Evolutionary conservation across 2,888 invertebrate species (phyloP), one percentile per base, ranked within the genome.

Genomic region (Phlogophora meticulosa): DNA sequence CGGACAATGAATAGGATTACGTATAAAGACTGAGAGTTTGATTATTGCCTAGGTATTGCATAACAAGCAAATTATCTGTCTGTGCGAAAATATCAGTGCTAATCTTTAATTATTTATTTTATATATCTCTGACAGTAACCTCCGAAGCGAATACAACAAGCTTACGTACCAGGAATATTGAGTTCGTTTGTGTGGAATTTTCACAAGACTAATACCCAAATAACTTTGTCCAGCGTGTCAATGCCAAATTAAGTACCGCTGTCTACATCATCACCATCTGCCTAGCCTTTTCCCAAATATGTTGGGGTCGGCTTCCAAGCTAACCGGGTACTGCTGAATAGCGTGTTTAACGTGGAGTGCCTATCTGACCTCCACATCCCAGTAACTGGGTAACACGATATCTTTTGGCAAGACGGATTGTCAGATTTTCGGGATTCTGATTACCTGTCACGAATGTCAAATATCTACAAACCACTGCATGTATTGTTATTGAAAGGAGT

Each of bases 1-100:
- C 57, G 28, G 56, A 67, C 65, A 58, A 78, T 76, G 52, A 64
- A 57, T n/a, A 65, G 46, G 24, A 58, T 56, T 40, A 64, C 48
- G 7, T 38, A 46, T 36, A 46, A 51, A 66, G n/a, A 36, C 34
- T 46, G 53, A 24, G 38, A 49, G 34, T 58, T 24, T n/a, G 24
- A 48, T 56, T 51, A 57, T 51, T 43, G 9, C 15, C 34, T 28
- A 38, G 5, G 15, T 34, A 28, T 38, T 52, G 15, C 34, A 46
- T 42, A 40, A 13, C 11, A 9, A 9, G n/a, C 10, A 5, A 57
- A 42, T 55, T 22, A 42, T 42, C 28, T 7, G 17, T 36, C 34
- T 24, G 17, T 22, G 53, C 17, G 59, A 62, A 53, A 58, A 56
- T 59, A 71, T 51, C 11, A 38, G 42, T 34, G 20, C 15, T 51